These are phyloP conservation scores for Brachypteracias leptosomus DNA, from an alignment of 2,113 vertebrate species.

Conservation along the genomic window DNA sequence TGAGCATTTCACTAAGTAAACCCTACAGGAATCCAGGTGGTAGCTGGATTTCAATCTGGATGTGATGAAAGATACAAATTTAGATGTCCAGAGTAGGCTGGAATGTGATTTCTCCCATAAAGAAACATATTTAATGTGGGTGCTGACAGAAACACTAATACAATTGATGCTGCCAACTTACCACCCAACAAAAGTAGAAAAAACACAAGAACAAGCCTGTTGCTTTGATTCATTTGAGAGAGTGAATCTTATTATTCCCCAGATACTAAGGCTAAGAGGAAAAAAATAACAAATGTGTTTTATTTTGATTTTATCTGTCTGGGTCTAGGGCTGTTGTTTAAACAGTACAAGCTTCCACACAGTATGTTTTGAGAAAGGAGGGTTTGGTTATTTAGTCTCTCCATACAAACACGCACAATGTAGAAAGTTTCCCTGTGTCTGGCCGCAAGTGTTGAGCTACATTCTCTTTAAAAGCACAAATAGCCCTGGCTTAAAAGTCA, in stretches of 20 bases:
- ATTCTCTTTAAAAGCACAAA: neutral
- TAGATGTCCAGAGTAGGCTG: slow-evolving; percentile 34
- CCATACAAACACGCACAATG: neutral
- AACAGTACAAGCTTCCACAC: neutral
- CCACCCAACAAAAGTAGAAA: neutral
- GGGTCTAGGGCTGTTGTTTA: slow-evolving; percentile 13
- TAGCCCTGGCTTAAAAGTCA: neutral
- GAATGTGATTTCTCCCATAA: slow-evolving; percentile 21
- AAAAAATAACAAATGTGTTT: neutral
- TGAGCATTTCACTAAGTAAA: slow-evolving; percentile 9
- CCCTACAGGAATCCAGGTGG: slow-evolving; percentile 23
- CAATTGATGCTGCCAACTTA: slow-evolving; percentile 8
- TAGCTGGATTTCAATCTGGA: slow-evolving; percentile 29
- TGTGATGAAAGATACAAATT: slow-evolving; percentile 37
- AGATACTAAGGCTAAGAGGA: neutral
- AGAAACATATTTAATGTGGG: slow-evolving; percentile 39
- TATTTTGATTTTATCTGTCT: neutral
- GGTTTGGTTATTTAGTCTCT: neutral
- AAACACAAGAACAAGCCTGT: neutral
- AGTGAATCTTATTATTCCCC: neutral
- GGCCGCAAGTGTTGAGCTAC: neutral
- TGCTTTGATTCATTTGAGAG: neutral
- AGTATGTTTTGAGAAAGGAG: neutral
- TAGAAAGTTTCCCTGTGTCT: neutral
- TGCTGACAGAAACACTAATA: slow-evolving; percentile 41